Evolutionary conservation across 1,140 invertebrate species (phyloP).

Genomic region (Pararge aegeria): DNA sequence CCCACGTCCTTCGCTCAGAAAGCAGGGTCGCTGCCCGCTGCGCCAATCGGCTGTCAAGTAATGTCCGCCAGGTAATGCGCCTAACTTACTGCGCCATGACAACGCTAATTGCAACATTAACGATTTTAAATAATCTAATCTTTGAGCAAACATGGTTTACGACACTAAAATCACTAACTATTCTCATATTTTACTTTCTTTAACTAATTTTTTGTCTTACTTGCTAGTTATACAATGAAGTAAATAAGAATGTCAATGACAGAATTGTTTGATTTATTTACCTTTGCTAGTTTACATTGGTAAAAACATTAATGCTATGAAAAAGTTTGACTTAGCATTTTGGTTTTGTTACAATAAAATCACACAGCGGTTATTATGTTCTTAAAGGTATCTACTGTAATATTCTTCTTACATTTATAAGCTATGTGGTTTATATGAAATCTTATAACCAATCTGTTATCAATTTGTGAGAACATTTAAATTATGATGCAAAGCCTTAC

Average conservation of each 20-base stretch:
- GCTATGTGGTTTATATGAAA: slow-evolving; percentile 35
- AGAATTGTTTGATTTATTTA: slow-evolving; percentile 78
- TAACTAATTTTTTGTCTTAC: too few relatives aligned
- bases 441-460: slow-evolving; percentile 37
- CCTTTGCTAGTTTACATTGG: slow-evolving; percentile 77
- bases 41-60: too few relatives aligned
- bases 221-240: neutral
- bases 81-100: too few relatives aligned
- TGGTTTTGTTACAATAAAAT: slow-evolving; percentile 69
- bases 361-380: slow-evolving; percentile 38
- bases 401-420: slow-evolving; percentile 44
- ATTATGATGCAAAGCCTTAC: slow-evolving; percentile 55
- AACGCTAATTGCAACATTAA: too few relatives aligned
- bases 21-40: too few relatives aligned
- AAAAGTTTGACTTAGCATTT: slow-evolving; percentile 77
- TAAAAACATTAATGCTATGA: slow-evolving; percentile 78
- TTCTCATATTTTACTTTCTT: too few relatives aligned
- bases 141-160: too few relatives aligned
- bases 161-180: too few relatives aligned
- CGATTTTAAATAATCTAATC: too few relatives aligned
- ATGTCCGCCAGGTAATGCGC: too few relatives aligned
- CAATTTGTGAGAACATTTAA: slow-evolving; percentile 21
- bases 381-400: slow-evolving; percentile 44
- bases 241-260: slow-evolving; percentile 41
- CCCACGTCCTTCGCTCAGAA: too few relatives aligned